Evolutionary conservation across 2,797 vertebrate genomes (phyloP).

Genomic region (Neostethus bicornis): DNA sequence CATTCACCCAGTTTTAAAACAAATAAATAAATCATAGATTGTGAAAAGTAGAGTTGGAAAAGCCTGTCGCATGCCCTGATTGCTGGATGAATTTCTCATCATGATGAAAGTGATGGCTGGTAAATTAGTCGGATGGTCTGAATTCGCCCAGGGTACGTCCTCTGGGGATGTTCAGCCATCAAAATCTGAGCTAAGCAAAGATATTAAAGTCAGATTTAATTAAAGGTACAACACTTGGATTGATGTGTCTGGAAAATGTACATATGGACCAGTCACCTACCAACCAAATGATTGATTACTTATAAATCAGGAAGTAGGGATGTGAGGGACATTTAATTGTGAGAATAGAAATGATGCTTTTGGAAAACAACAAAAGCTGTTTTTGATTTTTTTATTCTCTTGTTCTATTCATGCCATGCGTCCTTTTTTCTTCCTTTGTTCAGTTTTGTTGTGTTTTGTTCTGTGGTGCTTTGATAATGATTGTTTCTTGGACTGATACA

Average conservation of each 20-base stretch:
- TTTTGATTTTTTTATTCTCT: background rate
- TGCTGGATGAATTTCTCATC: slow-evolving; percentile 19
- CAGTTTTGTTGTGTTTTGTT: slow-evolving; percentile 5
- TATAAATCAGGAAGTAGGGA: background rate
- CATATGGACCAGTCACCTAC: background rate
- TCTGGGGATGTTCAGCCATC: slow-evolving; percentile 1
- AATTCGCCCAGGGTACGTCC: slow-evolving; percentile 28
- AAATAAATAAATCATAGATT: background rate
- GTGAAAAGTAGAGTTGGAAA: background rate
- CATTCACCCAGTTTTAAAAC: background rate
- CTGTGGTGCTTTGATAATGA: slow-evolving; percentile 25
- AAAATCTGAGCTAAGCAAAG: slow-evolving; percentile 12
- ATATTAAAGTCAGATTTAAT: slow-evolving; percentile 39
- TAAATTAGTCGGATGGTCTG: slow-evolving; percentile 34
- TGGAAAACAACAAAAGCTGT: no score
- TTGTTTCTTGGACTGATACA: slow-evolving; percentile 19
- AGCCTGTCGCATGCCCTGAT: background rate
- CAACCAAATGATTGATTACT: slow-evolving; percentile 8
- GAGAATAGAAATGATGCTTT: background rate
- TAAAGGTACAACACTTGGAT: slow-evolving; percentile 23
- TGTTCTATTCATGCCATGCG: background rate
- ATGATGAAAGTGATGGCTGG: slow-evolving; percentile 18
- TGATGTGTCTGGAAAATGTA: background rate
- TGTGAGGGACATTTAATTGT: background rate
- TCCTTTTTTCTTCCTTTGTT: background rate